Evolutionary conservation across 2,888 invertebrate species (phyloP), one percentile per base, ranked within the genome.

Genomic region (Caenorhabditis angaria): DNA sequence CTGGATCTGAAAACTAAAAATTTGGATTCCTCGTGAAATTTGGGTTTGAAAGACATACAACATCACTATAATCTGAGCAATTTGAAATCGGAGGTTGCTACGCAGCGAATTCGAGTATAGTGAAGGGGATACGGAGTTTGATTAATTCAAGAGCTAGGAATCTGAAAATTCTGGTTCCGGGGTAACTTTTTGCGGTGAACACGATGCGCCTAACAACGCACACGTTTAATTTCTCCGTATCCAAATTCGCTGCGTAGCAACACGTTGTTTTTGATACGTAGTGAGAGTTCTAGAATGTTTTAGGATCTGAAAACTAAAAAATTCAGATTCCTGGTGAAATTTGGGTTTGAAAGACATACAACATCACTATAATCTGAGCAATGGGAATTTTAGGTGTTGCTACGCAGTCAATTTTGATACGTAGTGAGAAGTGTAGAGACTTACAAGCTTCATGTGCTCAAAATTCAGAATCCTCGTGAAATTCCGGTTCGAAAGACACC

Each of bases 1-100:
- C n/a, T n/a, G n/a, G n/a, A 14, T 6, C 24, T 22, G 28, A n/a
- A 10, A 32, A 5, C 10, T 10, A 10, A 32, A 56, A 22, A 12
- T 24, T 25, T 28, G 18, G 91, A 20, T 90, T 92, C 51, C 91
- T 91, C 25, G 18, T 41, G n/a, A 50, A 50, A 24, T 50, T 50
- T 50, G n/a, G 50, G 6, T n/a, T 5, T 3, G 24, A n/a, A 50
- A 50, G 24, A 24, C 22, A 4, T 12, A 20, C 4, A 20, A 41
- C 10, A 41, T 18, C 6, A 14, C 14, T 12, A 18, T 3, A 10
- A 41, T 41, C 18, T 32, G 10, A 41, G 3, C 41, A 41, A 41
- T 18, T 18, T 41, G 18, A 41, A 6, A 10, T 41, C 10, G 18
- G 18, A 6, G 10, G 10, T 41, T 3, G 41, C 41, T 41, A 18